Conservation (phyloP, 1,140 invertebrate genomes). For the Bombus balteatus region DNA sequence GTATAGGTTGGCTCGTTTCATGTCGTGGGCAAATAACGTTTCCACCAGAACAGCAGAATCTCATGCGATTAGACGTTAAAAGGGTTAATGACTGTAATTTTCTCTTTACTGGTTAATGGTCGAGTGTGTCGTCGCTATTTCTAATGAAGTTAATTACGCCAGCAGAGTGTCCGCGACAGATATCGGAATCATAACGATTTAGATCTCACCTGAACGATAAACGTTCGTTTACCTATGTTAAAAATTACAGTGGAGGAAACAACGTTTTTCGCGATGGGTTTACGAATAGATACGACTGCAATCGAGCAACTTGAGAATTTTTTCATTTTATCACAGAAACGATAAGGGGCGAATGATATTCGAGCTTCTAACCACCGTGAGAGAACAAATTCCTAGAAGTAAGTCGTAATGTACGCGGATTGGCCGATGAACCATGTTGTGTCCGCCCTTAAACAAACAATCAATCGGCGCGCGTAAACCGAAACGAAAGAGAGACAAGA, state of each 20-base stretch:
- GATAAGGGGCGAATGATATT: background rate
- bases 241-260: too few relatives aligned
- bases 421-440: background rate
- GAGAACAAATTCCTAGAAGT: background rate
- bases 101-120: conserved; percentile 47
- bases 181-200: background rate
- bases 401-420: background rate
- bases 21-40: conserved; percentile 56
- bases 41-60: conserved; percentile 40
- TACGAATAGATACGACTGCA: background rate
- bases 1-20: conserved; percentile 39
- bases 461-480: background rate
- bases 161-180: background rate
- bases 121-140: conserved; percentile 39
- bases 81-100: conserved; percentile 63
- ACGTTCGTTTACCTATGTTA: background rate
- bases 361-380: background rate
- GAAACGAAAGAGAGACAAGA: background rate
- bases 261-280: background rate
- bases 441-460: background rate
- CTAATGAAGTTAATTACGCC: conserved; percentile 27
- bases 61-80: conserved; percentile 56
- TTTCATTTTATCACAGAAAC: background rate
- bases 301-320: background rate
- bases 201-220: background rate